Evolutionary conservation across 2,888 invertebrate species (phyloP).

Genomic region (Junonia oenone): DNA sequence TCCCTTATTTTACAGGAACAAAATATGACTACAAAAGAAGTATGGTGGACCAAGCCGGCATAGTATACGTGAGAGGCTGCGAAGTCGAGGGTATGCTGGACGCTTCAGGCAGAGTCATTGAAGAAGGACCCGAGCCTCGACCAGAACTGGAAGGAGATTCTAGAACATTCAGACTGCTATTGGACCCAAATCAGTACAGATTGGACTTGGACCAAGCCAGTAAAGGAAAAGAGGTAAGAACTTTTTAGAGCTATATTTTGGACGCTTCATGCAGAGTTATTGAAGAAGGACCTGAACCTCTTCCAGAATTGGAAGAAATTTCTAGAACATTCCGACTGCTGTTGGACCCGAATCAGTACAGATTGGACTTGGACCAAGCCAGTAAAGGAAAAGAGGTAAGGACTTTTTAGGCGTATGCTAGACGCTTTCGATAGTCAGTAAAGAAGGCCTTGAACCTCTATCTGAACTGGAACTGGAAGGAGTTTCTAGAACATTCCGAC

Average conservation of each 20-base stretch:
- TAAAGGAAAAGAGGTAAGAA: slow-evolving; percentile 86
- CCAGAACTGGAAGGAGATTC: slow-evolving; percentile 93
- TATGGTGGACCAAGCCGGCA: slow-evolving; percentile 95
- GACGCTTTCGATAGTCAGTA: slow-evolving; percentile 97
- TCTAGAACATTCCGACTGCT: too few species aligned
- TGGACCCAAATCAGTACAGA: slow-evolving; percentile 98
- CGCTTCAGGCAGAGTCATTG: slow-evolving; percentile 95
- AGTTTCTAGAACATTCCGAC: slow-evolving; percentile 93
- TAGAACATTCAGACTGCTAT: slow-evolving; percentile 94
- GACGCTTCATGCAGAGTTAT: background rate
- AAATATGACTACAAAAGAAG: slow-evolving; percentile 90
- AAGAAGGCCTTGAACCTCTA: slow-evolving; percentile 95
- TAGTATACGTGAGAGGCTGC: slow-evolving; percentile 96
- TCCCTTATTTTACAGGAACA: slow-evolving; percentile 72
- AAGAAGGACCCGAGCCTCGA: slow-evolving; percentile 95
- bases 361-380: too few species aligned
- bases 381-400: slow-evolving; percentile 96
- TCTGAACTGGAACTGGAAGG: slow-evolving; percentile 93
- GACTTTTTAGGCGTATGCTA: slow-evolving; percentile 98
- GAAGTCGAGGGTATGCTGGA: slow-evolving; percentile 99
- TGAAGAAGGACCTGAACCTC: too few species aligned
- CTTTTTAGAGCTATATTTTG: background rate
- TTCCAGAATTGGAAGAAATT: too few species aligned
- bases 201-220: slow-evolving; percentile 92
- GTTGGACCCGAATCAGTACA: too few species aligned